Evolutionary conservation across 2,888 invertebrate genomes (phyloP), one percentile per base, ranked within the genome.

Genomic region (Catocala nupta): DNA sequence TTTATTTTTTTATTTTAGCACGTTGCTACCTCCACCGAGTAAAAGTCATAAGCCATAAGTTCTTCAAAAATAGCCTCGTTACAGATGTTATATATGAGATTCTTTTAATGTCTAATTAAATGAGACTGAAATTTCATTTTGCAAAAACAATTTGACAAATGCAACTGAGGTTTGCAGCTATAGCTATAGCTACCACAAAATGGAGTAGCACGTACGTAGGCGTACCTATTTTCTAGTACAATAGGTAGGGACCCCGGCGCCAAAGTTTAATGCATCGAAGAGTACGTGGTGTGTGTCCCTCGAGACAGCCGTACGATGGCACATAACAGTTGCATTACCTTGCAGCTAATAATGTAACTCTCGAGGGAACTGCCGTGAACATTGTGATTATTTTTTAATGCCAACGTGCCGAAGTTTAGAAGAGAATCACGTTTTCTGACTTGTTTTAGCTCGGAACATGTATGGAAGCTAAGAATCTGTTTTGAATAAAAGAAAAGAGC

Each of bases 301-400:
- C 0, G 50, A 44, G 70, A 54, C n/a, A 50, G 56, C 49, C 34
- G 58, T 65, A 64, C 56, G 60, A 54, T 55, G 71, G 53, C 65
- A 64, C 52, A 71, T 71, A 63, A 66, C 65, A 43, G 58, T 57
- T 68, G 63, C 71, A 75, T 70, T 76, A 63, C 61, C 69, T 56
- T 75, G 51, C 51, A 71, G 55, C 68, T 72, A 71, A 70, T 65
- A 73, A 65, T 57, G 49, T 42, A 48, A 50, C 16, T 50, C 76
- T 44, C 61, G 4, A 11, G 63, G 61, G 66, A 48, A 56, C 12
- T 43, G 25, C 11, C 13, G 12, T 55, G 44, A 66, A 62, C 65
- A 58, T 60, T 42, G 55, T 58, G 55, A 49, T 59, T 65, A 57
- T 57, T 64, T 57, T 68, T 60, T 67, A 63, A 59, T 56, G 42